Percentiles rank a stretch among this genome's conserved stretches.
These are phyloP conservation scores for Bathybates hornii DNA, from an alignment of 2,113 vertebrate genomes.

Conservation along the genomic window DNA sequence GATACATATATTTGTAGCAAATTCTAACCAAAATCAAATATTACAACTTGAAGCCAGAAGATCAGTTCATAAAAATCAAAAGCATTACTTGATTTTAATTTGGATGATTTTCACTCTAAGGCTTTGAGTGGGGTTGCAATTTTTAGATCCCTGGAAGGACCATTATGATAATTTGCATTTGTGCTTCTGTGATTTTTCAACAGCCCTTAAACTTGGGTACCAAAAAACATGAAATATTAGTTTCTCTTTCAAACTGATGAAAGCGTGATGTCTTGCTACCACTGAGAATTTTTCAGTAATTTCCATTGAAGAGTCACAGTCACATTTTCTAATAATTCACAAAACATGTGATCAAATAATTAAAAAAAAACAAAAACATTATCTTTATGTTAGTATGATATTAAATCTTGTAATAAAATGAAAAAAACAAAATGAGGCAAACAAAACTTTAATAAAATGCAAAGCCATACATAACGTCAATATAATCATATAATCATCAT, in stretches of 20 bases:
- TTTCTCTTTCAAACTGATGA: not conserved
- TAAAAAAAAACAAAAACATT: fast-evolving
- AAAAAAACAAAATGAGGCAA: not conserved
- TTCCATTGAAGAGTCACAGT: not conserved
- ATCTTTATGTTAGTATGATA: not conserved
- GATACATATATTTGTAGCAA: not conserved
- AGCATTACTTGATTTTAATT: not conserved
- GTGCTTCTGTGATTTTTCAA: not conserved
- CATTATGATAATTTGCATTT: not conserved
- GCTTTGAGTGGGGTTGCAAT: not conserved
- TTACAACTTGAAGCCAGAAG: not conserved
- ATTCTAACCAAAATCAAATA: not conserved
- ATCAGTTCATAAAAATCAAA: not conserved
- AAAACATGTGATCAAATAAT: not conserved
- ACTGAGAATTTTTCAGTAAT: not conserved
- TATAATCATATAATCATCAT: not conserved
- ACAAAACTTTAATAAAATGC: not conserved
- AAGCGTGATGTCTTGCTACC: not conserved
- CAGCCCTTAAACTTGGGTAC: not conserved
- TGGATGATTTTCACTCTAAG: not conserved
- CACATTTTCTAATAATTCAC: not conserved
- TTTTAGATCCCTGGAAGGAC: not conserved
- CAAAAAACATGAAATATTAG: not conserved
- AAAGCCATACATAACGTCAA: not conserved
- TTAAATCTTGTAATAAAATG: not conserved